Conservation (phyloP, 2,113 vertebrate genomes). For the Zosterops japonicus region DNA sequence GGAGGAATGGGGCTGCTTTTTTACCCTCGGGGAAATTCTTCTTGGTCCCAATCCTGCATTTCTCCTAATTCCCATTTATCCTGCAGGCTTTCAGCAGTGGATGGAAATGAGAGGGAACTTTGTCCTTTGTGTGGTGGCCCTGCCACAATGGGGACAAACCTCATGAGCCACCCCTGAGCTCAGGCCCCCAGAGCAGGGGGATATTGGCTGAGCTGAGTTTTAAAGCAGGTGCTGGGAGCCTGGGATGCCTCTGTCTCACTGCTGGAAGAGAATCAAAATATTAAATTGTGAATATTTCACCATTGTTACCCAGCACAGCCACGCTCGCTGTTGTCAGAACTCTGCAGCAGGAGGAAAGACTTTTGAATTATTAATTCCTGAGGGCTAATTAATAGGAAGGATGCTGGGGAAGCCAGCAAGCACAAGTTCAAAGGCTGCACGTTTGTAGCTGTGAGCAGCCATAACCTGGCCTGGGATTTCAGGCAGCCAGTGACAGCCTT, state of each 20-base stretch:
- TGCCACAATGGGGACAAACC: background rate
- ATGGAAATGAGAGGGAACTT: background rate
- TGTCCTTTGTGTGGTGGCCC: background rate
- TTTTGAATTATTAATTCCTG: slow-evolving; percentile 24
- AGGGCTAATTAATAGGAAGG: slow-evolving; percentile 5
- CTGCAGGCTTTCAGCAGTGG: background rate
- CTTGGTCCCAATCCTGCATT: background rate
- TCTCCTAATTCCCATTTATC: background rate
- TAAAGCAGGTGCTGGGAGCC: background rate
- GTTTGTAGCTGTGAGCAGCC: background rate
- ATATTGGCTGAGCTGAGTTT: background rate
- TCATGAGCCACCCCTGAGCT: background rate
- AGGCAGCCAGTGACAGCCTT: background rate
- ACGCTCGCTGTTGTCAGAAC: rapidly evolving
- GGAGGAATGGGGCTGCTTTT: background rate
- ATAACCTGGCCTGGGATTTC: background rate
- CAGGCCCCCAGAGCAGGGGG: background rate
- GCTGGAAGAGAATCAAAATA: background rate
- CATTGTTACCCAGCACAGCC: background rate
- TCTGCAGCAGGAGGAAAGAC: background rate
- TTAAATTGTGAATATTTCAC: background rate
- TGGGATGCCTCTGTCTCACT: background rate
- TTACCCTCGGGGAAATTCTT: background rate
- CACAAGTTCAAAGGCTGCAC: background rate
- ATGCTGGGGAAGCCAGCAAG: background rate